Evolutionary conservation across 2,888 invertebrate genomes (phyloP), one percentile per base, ranked within the genome.

Genomic region (Pollenia amentaria): DNA sequence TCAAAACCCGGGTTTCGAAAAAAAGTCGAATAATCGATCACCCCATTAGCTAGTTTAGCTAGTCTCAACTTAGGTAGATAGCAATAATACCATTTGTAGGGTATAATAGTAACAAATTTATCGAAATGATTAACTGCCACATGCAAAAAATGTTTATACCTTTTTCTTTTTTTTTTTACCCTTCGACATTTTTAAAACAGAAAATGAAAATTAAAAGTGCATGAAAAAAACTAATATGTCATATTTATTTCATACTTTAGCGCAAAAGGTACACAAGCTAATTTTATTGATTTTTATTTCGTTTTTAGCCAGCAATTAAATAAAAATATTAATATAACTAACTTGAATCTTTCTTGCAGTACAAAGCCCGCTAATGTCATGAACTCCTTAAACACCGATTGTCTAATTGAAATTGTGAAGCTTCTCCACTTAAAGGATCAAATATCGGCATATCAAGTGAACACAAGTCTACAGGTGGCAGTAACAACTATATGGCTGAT

Each of bases 321-420:
- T 21, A 44, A 77, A 79, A 38, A 48, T 42, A 16, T 62, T 62
- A 40, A 69, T 72, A 38, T 2, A 46, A 38, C 55, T 67, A n/a
- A 44, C 51, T 18, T 46, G 51, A 53, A 4, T 21, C 57, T 70
- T 69, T 72, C 10, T 79, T 70, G 7, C 55, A 86, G 82, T 12
- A 38, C 38, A 6, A 40, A 29, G 1, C 0, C 29, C 6, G 21
- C 12, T 11, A 29, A 51, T 38, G 78, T 9, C 55, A 87, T 84
- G 84, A 53, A 87, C 6, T 53, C 51, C 29, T 77, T 87, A 10
- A 84, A 87, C 42, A 42, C 18, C 9, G 84, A 87, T 8, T 87
- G 87, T 21, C 46, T 87, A 0, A 21, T 77, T 14, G 84, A 87
- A 64, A 77, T 87, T n/a, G 3, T 81, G 12, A 72, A 69, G 16